phyloP scores from a whole-genome alignment of 2,113 vertebrate genomes.

The Muntiacus reevesi region DNA sequence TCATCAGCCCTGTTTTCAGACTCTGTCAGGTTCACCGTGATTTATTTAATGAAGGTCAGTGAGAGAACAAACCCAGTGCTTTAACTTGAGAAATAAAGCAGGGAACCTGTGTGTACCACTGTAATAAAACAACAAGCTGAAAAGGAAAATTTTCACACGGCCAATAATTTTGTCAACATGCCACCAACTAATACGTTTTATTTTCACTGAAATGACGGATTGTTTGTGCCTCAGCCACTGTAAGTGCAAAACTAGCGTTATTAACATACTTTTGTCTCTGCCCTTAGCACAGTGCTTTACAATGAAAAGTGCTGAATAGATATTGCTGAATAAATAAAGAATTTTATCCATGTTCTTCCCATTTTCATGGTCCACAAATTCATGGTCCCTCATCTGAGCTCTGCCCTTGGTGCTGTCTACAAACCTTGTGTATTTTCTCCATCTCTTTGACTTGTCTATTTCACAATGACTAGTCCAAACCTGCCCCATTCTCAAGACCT shows the following conservation, averaged over 20 bases:
- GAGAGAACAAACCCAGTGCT: conserved; percentile 37
- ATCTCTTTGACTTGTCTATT: neutral
- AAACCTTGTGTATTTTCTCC: neutral
- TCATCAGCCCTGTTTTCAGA: neutral
- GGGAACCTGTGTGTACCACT: neutral
- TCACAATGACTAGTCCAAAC: neutral
- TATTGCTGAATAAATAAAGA: neutral
- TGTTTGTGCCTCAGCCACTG: neutral
- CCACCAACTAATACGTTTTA: conserved; percentile 23
- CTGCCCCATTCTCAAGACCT: neutral
- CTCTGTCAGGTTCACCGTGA: conserved; percentile 21
- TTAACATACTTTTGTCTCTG: neutral
- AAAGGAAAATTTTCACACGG: conserved; percentile 29
- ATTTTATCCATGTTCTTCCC: neutral
- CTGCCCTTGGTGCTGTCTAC: too few species aligned
- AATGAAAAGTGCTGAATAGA: neutral
- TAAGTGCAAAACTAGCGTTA: conserved; percentile 11
- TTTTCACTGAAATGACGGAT: conserved; percentile 36
- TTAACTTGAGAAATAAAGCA: conserved; percentile 48
- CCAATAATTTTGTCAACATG: conserved; percentile 56
- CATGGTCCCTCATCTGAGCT: neutral
- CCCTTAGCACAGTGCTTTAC: neutral
- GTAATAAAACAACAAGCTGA: conserved; percentile 53
- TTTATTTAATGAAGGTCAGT: conserved; percentile 58
- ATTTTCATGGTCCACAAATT: neutral